Base-by-base conservation (phyloP, 2,888 invertebrate species). In the Tryphoninae sp. region DNA sequence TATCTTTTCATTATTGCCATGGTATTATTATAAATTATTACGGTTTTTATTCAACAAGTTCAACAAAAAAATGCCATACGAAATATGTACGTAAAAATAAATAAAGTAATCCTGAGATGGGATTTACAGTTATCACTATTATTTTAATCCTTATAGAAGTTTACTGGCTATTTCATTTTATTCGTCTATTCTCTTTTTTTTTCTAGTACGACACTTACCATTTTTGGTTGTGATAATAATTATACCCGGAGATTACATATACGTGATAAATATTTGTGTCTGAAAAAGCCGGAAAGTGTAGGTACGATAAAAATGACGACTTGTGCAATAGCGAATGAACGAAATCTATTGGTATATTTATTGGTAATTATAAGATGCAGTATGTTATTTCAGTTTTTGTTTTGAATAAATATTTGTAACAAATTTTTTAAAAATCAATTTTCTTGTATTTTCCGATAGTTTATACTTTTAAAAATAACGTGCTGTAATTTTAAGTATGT, bases 271-370 rank as follows among this genome's bases (percentile, higher is more conserved):
- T 65, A 45, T 74, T 69, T 53, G 64, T 55, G 51, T 53, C 53
- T 22, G 33, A 0, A 65, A 42, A 19, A 16, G 26, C 13, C 16
- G 53, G 65, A 64, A 71, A 13, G 19, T 71, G 26, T 26, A 26
- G 2, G 26, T 68, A 45, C 19, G 62, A 51, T 68, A 45, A 19
- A 49, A n/a, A 72, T 77, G 49, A 16, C 23, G 58, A n/a, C 26
- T 51, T 42, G 11, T 72, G 13, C 19, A 72, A 67, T 7, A 40
- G 72, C 53, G 6, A 78, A 82, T 82, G 72, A 78, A 78, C 62
- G 23, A 40, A 65, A 58, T 72, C 72, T 67, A 71, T 71, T 61
- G 49, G 16, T 59, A 40, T 61, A 58, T 72, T 75, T 67, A 71
- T 71, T 61, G 49, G 16, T 59, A 59, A 59, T 58, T 45, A 55